Conservation (phyloP, 2,797 vertebrate species). For the Sarcophilus harrisii region DNA sequence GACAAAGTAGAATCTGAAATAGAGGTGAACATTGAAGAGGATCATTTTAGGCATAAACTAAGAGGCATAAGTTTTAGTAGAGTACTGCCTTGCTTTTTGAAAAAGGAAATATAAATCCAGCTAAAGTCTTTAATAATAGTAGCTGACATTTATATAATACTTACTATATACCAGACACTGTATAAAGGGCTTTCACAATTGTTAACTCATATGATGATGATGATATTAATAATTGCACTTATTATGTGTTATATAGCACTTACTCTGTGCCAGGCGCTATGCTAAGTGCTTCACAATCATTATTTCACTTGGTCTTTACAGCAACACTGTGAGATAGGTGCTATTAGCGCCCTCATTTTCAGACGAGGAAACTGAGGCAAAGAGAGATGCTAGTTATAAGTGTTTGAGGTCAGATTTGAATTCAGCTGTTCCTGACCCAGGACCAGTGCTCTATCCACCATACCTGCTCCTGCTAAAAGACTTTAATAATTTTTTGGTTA, state of each 20-base stretch:
- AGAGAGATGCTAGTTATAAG: neutral
- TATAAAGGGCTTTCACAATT: neutral
- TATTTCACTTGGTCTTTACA: neutral
- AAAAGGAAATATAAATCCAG: slow-evolving; percentile 59
- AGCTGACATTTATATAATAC: neutral
- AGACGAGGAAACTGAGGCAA: neutral
- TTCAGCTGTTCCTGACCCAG: neutral
- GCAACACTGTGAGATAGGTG: neutral
- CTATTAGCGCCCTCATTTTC: neutral
- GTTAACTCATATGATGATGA: neutral
- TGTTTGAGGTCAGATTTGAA: neutral
- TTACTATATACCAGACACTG: neutral
- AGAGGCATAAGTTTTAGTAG: slow-evolving; percentile 14
- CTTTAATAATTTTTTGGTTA: slow-evolving; percentile 38
- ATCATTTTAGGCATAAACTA: slow-evolving; percentile 50
- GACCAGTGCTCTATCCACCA: neutral
- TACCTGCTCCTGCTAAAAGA: neutral
- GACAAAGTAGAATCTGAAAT: neutral
- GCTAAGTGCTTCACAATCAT: neutral
- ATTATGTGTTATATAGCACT: neutral
- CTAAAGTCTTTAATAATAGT: neutral
- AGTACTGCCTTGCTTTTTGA: slow-evolving; percentile 29
- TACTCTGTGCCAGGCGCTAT: neutral
- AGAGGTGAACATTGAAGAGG: neutral
- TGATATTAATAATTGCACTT: neutral